A percentile compares a stretch with the other conserved stretches of the same genome.
phyloP scores from a whole-genome alignment of 1,140 invertebrate genomes.

The Macrobrachium rosenbergii region DNA sequence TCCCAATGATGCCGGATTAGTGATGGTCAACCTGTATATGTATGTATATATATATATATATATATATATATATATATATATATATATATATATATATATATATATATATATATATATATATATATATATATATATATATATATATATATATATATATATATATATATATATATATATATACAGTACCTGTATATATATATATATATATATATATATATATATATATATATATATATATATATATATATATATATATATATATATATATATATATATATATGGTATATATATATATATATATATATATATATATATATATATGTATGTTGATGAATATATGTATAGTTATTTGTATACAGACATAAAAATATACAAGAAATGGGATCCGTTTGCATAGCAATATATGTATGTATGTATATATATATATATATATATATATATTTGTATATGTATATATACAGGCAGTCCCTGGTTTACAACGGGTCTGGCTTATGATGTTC shows the following conservation, averaged over 20 bases:
- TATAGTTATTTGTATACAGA: too few relatives aligned
- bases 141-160: background rate
- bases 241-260: constrained; percentile 41
- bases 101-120: constrained; percentile 17
- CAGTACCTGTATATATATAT: constrained; percentile 41
- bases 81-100: constrained; percentile 20
- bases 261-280: too few relatives aligned
- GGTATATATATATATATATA: too few relatives aligned
- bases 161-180: background rate
- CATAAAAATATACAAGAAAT: too few relatives aligned
- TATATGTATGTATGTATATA: too few relatives aligned
- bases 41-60: constrained; percentile 26
- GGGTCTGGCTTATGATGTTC: too few relatives aligned
- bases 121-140: constrained; percentile 18
- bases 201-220: constrained; percentile 36
- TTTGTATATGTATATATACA: too few relatives aligned
- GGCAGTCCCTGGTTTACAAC: too few relatives aligned
- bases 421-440: too few relatives aligned
- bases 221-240: constrained; percentile 37
- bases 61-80: background rate
- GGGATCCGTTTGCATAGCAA: too few relatives aligned
- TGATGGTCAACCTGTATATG: background rate
- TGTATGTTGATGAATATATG: too few relatives aligned
- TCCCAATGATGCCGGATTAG: background rate
- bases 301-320: too few relatives aligned